A percentile compares a stretch with the other conserved stretches of the same genome.
Evolutionary conservation across 2,888 invertebrate species (phyloP).

Genomic region (Trichopria drosophilae): DNA sequence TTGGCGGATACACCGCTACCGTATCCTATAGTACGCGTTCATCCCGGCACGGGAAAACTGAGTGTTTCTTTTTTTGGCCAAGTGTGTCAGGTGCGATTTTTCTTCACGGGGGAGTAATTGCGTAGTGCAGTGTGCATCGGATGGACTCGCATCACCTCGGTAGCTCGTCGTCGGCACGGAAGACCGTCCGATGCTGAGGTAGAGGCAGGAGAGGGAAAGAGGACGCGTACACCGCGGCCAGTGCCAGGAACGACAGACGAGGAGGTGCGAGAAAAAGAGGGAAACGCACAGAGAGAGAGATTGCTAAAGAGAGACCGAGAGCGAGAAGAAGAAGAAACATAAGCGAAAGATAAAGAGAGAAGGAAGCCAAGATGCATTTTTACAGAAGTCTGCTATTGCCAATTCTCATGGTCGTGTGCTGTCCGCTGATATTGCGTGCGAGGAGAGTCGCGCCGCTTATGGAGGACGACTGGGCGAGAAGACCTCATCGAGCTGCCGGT

Average conservation of each 20-base stretch:
- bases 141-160: too few relatives aligned
- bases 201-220: too few relatives aligned
- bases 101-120: too few relatives aligned
- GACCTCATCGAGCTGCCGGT: slow-evolving; percentile 70
- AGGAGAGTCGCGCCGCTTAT: slow-evolving; percentile 68
- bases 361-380: slow-evolving; percentile 44
- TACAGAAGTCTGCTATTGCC: slow-evolving; percentile 44
- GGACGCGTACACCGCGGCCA: slow-evolving; percentile 33
- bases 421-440: slow-evolving; percentile 55
- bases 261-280: slow-evolving; percentile 23
- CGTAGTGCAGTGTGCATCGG: too few relatives aligned
- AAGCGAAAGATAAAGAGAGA: slow-evolving; percentile 19
- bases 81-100: too few relatives aligned
- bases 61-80: too few relatives aligned
- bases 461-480: slow-evolving; percentile 70
- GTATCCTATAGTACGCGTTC: too few relatives aligned
- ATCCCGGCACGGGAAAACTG: too few relatives aligned
- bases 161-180: too few relatives aligned
- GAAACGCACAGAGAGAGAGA: slow-evolving; percentile 17
- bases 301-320: slow-evolving; percentile 11
- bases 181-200: too few relatives aligned
- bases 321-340: slow-evolving; percentile 1
- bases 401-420: slow-evolving; percentile 52
- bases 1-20: too few relatives aligned
- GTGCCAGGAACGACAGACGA: slow-evolving; percentile 25